Conservation (phyloP, 2,888 invertebrate genomes). For the Cheilosia vernalis region DNA sequence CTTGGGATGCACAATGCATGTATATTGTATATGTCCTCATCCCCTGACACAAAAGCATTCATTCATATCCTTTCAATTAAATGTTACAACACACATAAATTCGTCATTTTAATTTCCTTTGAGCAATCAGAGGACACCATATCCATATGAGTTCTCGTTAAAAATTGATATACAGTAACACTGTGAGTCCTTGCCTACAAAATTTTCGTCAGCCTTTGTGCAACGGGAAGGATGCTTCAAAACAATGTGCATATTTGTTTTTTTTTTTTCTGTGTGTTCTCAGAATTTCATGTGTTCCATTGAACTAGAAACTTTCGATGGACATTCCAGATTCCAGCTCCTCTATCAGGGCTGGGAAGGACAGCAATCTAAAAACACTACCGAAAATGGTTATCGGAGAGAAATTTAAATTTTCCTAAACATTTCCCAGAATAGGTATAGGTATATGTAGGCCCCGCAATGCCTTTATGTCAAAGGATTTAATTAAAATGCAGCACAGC, state of each 20-base stretch:
- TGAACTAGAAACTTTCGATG: constrained; percentile 32
- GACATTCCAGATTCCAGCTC: neutral
- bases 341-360: neutral
- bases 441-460: neutral
- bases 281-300: constrained; percentile 13
- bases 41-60: constrained; percentile 9
- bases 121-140: constrained; percentile 37
- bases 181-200: neutral
- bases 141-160: constrained; percentile 9
- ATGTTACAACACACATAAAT: constrained; percentile 29
- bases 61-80: constrained; percentile 44
- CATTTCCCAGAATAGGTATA: neutral
- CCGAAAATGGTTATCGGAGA: neutral
- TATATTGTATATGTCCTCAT: too few species aligned
- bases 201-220: neutral
- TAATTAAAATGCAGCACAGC: neutral
- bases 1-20: neutral
- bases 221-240: constrained; percentile 6
- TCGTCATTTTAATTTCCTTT: constrained; percentile 47
- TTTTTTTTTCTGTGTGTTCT: neutral
- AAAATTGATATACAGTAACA: constrained; percentile 20
- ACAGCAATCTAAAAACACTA: neutral
- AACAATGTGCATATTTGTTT: neutral
- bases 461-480: constrained; percentile 1
- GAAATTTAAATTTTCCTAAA: neutral